phyloP scores from a whole-genome alignment of 2,797 vertebrate genomes.

The Carapus acus region DNA sequence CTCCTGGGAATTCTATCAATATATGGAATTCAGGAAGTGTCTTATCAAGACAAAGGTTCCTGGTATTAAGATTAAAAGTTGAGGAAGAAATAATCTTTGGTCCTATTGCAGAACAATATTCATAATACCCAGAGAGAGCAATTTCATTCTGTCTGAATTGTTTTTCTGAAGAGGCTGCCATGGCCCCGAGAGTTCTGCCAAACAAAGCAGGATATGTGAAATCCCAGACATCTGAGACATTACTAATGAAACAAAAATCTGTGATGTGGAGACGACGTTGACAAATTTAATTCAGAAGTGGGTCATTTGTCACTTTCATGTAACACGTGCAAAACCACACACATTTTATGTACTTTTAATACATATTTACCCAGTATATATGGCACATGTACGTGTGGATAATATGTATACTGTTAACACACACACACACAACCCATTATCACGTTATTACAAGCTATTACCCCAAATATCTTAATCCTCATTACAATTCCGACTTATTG shows the following conservation, averaged over 20 bases:
- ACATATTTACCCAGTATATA: too few relatives aligned
- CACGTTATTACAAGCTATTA: too few relatives aligned
- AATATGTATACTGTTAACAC: too few relatives aligned
- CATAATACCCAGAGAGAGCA: slow-evolving; percentile 48
- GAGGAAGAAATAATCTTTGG: slow-evolving; percentile 38
- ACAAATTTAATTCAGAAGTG: slow-evolving; percentile 25
- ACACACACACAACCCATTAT: too few relatives aligned
- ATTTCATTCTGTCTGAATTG: slow-evolving; percentile 59
- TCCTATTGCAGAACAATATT: slow-evolving; percentile 56
- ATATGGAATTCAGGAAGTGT: slow-evolving; percentile 52
- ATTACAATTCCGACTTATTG: slow-evolving; percentile 52
- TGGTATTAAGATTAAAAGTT: slow-evolving; percentile 49
- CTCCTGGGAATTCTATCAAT: slow-evolving; percentile 52
- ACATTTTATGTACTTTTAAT: too few relatives aligned
- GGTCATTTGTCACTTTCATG: slow-evolving; percentile 8
- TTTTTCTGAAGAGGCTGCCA: slow-evolving; percentile 39
- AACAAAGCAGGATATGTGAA: slow-evolving; percentile 42
- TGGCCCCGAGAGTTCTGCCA: slow-evolving; percentile 37
- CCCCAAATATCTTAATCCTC: slow-evolving; percentile 42
- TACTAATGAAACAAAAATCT: slow-evolving; percentile 32
- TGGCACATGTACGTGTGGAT: too few relatives aligned
- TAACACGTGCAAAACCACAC: too few relatives aligned
- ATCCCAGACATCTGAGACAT: slow-evolving; percentile 51
- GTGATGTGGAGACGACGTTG: slow-evolving; percentile 29
- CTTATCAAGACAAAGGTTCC: slow-evolving; percentile 52